Base-by-base conservation (phyloP, 2,797 vertebrate genomes). In the Takifugu rubripes region DNA sequence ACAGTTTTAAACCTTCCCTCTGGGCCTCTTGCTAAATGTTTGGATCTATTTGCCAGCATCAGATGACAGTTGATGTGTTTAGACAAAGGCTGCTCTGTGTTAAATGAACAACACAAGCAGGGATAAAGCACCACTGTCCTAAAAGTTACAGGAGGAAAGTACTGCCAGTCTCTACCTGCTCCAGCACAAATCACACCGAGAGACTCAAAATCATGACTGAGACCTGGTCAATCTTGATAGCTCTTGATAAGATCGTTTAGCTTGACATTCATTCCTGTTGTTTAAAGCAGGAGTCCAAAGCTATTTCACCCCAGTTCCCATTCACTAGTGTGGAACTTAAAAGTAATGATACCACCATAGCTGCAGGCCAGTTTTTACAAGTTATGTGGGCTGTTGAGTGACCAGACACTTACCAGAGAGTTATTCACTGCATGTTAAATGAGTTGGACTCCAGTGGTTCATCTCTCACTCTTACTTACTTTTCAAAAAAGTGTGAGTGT, bases 401-500 rank as follows among this genome's bases (percentile, higher is more conserved):
- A 51, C 52, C 61, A 24, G 49, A 47, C 58, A 24, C 56, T 68
- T 44, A 10, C 56, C 55, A 63, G 60, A 46, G 16, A 21, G 63
- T 67, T 44, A 16, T 54, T 69, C 54, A 47, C 59, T 47, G 48
- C 54, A 54, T 36, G 51, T 54, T 52, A 55, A 65, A 65, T 43
- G 61, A 69, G 61, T 48, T 7, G 61, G 67, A 59, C 68, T 77
- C 74, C 66, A 68, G 47, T 60, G 54, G 45, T 50, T 52, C 54
- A 40, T 55, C 53, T 25, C 65, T 69, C 67, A 3, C 49, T 71
- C 59, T 66, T 49, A 3, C 63, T 59, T 56, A 60, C 63, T 52
- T 66, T 56, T 61, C 9, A 70, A 78, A 71, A 24, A 63, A 47
- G 74, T 57, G 29, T 25, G 77, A 68, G 85, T 75, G 70, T 65